Evolutionary conservation across 2,888 invertebrate genomes (phyloP).

Genomic region (Epinotia brunnichana): DNA sequence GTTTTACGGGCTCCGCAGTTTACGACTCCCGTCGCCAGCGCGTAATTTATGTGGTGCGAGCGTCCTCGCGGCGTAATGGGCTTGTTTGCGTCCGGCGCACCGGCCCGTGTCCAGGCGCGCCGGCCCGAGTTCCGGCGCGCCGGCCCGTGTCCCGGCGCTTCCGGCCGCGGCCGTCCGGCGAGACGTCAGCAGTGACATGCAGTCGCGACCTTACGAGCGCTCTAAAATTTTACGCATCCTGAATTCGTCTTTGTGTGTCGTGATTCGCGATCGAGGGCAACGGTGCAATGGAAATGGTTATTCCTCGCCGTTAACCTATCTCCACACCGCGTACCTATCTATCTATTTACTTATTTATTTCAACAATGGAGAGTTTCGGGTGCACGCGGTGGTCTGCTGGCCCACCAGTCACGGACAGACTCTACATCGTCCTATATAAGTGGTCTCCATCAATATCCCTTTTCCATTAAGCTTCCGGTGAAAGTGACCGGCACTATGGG

Average conservation of each 20-base stretch:
- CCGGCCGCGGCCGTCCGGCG: background rate
- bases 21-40: constrained; percentile 10
- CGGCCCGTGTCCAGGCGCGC: background rate
- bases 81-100: constrained; percentile 42
- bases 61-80: constrained; percentile 26
- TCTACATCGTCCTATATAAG: background rate
- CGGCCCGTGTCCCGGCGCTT: background rate
- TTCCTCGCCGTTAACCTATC: constrained; percentile 20
- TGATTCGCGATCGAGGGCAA: background rate
- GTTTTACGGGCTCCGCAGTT: constrained; percentile 10
- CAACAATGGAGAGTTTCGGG: background rate
- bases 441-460: background rate
- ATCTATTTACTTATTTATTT: background rate
- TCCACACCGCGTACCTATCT: background rate
- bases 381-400: background rate
- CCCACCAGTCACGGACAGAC: background rate
- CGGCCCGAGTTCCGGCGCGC: background rate
- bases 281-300: constrained; percentile 10
- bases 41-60: constrained; percentile 37
- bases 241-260: constrained; percentile 9
- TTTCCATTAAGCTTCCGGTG: constrained; percentile 5
- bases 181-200: background rate
- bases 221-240: constrained; percentile 29
- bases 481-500: background rate
- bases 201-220: background rate